Conservation (phyloP, 2,113 vertebrate genomes). For the Oncorhynchus mykiss region DNA sequence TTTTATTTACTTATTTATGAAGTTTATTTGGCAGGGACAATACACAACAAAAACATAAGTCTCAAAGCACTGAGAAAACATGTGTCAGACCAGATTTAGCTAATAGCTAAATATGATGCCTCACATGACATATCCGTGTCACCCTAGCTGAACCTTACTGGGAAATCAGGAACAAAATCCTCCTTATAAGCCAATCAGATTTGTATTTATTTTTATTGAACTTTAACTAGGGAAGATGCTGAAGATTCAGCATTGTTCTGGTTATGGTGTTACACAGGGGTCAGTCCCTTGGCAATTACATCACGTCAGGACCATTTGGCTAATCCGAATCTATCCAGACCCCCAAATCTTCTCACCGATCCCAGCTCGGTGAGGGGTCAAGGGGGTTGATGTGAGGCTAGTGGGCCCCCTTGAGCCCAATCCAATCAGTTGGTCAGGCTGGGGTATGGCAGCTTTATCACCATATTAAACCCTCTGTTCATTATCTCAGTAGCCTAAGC, state of each 20-base stretch:
- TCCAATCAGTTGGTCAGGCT: constrained; percentile 29
- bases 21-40: too few species aligned
- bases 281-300: constrained; percentile 48
- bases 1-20: neutral
- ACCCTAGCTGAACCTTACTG: constrained; percentile 29
- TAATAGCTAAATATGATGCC: neutral
- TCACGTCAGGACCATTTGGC: constrained; percentile 48
- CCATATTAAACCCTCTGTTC: neutral
- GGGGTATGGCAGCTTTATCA: constrained; percentile 48
- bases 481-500: neutral
- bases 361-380: constrained; percentile 41
- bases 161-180: neutral
- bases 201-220: too few species aligned
- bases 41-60: too few species aligned
- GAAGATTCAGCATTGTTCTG: constrained; percentile 6
- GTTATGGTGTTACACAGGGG: constrained; percentile 44
- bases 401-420: constrained; percentile 27
- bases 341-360: constrained; percentile 59
- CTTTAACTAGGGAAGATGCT: too few species aligned
- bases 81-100: neutral
- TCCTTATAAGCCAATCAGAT: neutral
- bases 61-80: too few species aligned
- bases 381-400: constrained; percentile 47
- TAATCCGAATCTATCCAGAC: constrained; percentile 59
- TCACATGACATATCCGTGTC: neutral